Base-by-base conservation (phyloP, 2,888 invertebrate species). In the Drosophila aldrichi region DNA sequence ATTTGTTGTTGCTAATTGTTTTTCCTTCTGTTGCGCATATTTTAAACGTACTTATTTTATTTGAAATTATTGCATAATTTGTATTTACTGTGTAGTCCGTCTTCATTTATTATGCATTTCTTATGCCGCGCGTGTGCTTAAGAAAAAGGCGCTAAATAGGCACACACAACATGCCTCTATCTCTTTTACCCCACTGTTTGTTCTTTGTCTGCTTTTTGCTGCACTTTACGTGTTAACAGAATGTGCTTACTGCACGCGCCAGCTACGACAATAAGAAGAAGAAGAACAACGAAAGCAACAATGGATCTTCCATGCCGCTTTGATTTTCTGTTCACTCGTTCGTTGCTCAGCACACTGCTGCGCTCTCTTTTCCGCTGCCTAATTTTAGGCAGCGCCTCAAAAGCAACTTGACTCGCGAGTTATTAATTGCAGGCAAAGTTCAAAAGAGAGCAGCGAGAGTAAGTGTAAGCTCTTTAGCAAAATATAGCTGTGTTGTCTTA, bases 301-400 rank as follows among this genome's bases (percentile, higher is more conserved):
- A 74, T 68, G 59, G 32, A 60, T 74, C 41, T 44, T 74, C 29
- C 32, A 41, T 32, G 43, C 3, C 20, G 7, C 12, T 44, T 59
- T 41, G 20, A 40, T 41, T 36, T 43, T 48, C 41, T 22, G 36
- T 14, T 32, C 43, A 57, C 10, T 20, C 12, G 43, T 29, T 20
- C 12, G 43, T 29, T 43, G 51, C 49, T 7, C 20, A 36, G 22
- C 1, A 1, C 7, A 36, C 2, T 48, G 38, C 20, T 40, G 29
- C 14, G 59, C 3, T 48, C 32, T 20, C 34, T 6, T 67, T 63
- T 52, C 0, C 29, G 55, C 68, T 83, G 85, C 81, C 79, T 85
- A 85, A 84, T 85, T 84, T 85, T 58, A 76, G 85, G 85, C 86
- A 18, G 56, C 16, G 0, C 14, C 6, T 18, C 8, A 60, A 74